Base-by-base conservation (phyloP, 2,797 vertebrate genomes). In the Tinamus major region DNA sequence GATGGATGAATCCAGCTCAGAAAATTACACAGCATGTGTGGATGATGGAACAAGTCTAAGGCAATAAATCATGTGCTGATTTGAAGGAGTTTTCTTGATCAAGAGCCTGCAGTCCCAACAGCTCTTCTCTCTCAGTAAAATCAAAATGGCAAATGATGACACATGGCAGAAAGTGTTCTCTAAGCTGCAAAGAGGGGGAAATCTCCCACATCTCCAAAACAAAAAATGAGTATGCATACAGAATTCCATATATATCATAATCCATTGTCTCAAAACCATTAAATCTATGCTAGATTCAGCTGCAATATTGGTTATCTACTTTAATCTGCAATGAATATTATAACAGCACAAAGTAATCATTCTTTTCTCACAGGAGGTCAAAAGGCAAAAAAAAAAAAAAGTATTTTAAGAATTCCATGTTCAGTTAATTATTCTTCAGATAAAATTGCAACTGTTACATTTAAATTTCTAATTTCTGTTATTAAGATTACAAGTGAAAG, bases 151-250 rank as follows among this genome's bases (percentile, higher is more conserved):
- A 70, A 87, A 48, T 23, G 64, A 51, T 1, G 9, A 62, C 48
- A 35, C 26, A 26, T 0, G 4, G 29, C 23, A 21, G 49, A 18
- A 91, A 87, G 0, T 0, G 10, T 35, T 13, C 31, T 62, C 35
- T 51, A 31, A 5, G 31, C 80, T 51, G 13, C 16, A 59, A 75
- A 29, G n/a, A 65, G 7, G 6, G 1, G 20, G 23, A 81, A 33
- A 81, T 63, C 48, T 69, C 13, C 48, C 8, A 4, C 9, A 37
- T 87, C 61, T 64, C 33, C 12, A 75, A 91, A 82, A 62, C 39
- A 84, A 18, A 35, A 78, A 15, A 35, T 1, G 2, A 6, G 63
- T 3, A 56, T 5, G 27, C 26, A 55, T 4, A 37, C 2, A 49
- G 15, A 83, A 80, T 41, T 92, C 35, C 59, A 33, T 19, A 53